Evolutionary conservation across 2,113 vertebrate species (phyloP).

Genomic region (Eublepharis macularius): DNA sequence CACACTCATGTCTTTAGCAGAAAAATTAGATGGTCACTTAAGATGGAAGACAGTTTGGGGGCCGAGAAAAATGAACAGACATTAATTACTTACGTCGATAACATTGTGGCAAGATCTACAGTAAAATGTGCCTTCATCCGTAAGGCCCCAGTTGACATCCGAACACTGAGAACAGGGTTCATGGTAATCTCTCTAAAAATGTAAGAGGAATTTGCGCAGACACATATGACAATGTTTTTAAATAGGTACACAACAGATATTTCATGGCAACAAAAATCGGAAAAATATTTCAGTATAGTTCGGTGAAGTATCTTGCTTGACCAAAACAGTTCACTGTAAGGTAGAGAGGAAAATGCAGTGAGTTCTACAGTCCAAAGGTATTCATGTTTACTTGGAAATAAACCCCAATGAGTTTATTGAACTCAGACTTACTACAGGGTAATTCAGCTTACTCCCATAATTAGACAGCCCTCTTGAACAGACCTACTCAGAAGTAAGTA

Average conservation of each 20-base stretch:
- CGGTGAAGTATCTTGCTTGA: neutral
- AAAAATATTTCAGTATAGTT: neutral
- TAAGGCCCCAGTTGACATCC: slow-evolving; percentile 87
- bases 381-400: neutral
- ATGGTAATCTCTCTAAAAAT: slow-evolving; percentile 77
- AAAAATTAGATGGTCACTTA: neutral
- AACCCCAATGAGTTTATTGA: neutral
- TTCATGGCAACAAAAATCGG: neutral
- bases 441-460: too few relatives aligned
- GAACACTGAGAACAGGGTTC: slow-evolving; percentile 85
- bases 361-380: neutral
- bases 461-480: too few relatives aligned
- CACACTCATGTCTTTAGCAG: neutral
- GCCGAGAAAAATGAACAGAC: neutral
- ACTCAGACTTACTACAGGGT: too few relatives aligned
- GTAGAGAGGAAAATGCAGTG: neutral
- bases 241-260: neutral
- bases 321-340: neutral
- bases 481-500: too few relatives aligned
- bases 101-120: slow-evolving; percentile 91
- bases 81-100: slow-evolving; percentile 85
- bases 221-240: neutral
- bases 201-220: neutral
- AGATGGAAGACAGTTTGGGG: neutral
- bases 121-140: slow-evolving; percentile 88